phyloP scores from a whole-genome alignment of 1,140 invertebrate species.

The Atta texana region DNA sequence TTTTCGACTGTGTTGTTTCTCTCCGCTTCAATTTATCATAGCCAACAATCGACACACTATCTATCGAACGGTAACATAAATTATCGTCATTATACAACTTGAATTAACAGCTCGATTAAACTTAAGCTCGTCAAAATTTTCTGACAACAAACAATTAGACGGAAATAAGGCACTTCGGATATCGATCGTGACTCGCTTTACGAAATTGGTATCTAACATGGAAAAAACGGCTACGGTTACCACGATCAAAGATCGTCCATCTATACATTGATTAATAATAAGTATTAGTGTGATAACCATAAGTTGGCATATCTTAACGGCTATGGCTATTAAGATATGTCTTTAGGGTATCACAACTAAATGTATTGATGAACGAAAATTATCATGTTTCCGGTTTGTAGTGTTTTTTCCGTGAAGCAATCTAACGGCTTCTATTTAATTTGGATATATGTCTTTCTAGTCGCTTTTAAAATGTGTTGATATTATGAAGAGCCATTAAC shows the following conservation, averaged over 20 bases:
- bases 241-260: too few species aligned
- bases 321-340: too few species aligned
- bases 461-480: not conserved
- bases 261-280: too few species aligned
- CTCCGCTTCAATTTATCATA: slow-evolving; percentile 33
- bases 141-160: not conserved
- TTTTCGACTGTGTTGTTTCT: slow-evolving; percentile 35
- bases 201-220: not conserved
- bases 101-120: slow-evolving; percentile 40
- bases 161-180: not conserved
- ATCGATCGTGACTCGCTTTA: not conserved
- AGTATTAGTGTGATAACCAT: too few species aligned
- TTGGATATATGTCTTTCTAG: not conserved
- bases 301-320: too few species aligned
- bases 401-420: not conserved
- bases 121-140: slow-evolving; percentile 21
- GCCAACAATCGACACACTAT: not conserved
- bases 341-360: too few species aligned
- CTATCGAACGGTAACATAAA: slow-evolving; percentile 30
- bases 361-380: too few species aligned
- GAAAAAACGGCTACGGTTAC: too few species aligned
- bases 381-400: too few species aligned
- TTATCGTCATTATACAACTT: slow-evolving; percentile 4
- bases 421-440: slow-evolving; percentile 14
- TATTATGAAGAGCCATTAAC: not conserved